Percentiles rank a stretch among this genome's conserved stretches.
Conservation (phyloP, 2,113 vertebrate species). For the Psophia crepitans region DNA sequence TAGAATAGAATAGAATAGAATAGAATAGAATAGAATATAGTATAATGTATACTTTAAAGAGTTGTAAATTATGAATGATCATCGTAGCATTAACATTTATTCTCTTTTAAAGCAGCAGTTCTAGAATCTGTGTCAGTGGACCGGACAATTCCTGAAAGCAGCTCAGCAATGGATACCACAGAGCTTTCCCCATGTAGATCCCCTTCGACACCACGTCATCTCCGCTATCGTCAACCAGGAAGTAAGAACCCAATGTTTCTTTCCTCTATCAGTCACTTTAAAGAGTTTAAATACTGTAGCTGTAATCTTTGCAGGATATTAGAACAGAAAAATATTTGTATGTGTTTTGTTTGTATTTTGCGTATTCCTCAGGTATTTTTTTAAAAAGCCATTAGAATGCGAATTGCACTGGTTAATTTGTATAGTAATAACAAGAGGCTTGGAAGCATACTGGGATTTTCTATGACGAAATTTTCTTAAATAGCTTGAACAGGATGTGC, state of each 20-base stretch:
- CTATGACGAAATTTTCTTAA: neutral
- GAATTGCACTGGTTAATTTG: neutral
- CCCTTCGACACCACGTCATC: slow-evolving; percentile 90
- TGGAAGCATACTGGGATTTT: neutral
- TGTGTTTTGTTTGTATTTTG: neutral
- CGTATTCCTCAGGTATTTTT: neutral
- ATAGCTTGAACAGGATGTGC: neutral
- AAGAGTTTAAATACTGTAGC: no score
- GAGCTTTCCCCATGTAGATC: slow-evolving; percentile 91
- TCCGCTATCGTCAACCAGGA: slow-evolving; percentile 89
- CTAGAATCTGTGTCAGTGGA: slow-evolving; percentile 86
- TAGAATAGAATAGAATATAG: no score
- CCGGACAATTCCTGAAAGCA: slow-evolving; percentile 83
- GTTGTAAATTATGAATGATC: neutral
- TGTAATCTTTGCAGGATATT: neutral
- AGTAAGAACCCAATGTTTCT: slow-evolving; percentile 68
- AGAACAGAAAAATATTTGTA: neutral
- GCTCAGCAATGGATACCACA: slow-evolving; percentile 78
- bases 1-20: neutral
- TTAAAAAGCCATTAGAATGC: neutral
- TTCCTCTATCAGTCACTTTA: neutral
- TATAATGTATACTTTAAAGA: neutral
- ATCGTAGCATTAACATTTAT: neutral
- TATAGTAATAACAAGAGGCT: neutral
- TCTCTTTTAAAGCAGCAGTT: slow-evolving; percentile 79